Evolutionary conservation across 2,797 vertebrate genomes (phyloP).

Genomic region (Oreortyx pictus): DNA sequence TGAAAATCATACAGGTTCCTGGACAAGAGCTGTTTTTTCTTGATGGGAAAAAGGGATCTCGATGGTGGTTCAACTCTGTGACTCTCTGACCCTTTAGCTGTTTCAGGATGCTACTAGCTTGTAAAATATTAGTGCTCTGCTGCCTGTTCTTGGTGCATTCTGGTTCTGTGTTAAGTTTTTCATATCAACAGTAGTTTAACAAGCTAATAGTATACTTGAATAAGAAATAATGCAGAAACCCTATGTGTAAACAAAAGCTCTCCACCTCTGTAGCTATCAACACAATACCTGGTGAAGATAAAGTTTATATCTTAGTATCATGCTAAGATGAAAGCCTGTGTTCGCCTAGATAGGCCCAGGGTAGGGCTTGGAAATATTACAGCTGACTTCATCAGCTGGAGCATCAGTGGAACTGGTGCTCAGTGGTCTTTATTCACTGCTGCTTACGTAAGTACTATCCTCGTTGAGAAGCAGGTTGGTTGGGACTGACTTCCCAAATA

Average conservation of each 20-base stretch:
- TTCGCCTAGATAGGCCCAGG: background rate
- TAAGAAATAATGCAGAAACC: background rate
- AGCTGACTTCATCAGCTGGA: background rate
- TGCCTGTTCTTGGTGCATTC: background rate
- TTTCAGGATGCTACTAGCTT: background rate
- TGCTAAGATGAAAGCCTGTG: background rate
- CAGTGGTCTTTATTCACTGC: background rate
- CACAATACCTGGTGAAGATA: background rate
- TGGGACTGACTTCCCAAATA: background rate
- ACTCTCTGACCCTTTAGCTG: background rate
- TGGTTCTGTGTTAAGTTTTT: background rate
- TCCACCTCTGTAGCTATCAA: background rate
- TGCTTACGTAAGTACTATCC: background rate
- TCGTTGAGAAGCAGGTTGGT: background rate
- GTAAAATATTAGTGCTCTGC: background rate
- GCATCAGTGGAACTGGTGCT: background rate
- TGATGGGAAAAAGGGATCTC: background rate
- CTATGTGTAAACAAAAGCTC: background rate
- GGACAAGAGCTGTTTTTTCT: background rate
- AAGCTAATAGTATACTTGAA: background rate
- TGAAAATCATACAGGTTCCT: background rate
- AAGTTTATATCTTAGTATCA: too few species aligned
- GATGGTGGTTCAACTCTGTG: background rate
- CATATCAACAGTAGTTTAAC: background rate
- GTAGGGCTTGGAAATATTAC: background rate